Conservation (phyloP, 2,113 vertebrate genomes). For the Apistogramma diplotaenia region DNA sequence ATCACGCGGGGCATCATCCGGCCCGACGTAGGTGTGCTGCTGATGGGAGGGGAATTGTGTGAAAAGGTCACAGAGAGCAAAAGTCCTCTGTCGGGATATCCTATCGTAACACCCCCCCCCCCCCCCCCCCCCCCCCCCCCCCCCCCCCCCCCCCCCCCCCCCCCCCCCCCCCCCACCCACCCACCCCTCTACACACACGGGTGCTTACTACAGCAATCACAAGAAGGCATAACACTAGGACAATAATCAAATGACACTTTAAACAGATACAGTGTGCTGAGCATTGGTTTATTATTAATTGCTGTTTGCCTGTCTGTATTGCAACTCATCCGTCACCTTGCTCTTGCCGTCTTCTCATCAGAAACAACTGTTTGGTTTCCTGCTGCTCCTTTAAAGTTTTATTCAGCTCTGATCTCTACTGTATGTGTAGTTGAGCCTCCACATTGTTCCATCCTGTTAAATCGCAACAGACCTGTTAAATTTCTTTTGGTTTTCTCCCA, state of each 20-base stretch:
- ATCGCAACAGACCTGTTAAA: conserved; percentile 21
- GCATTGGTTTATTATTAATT: not conserved
- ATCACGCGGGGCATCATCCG: conserved; percentile 72
- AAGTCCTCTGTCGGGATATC: conserved; percentile 14
- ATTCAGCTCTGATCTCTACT: conserved; percentile 18
- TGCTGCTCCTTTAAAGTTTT: conserved; percentile 9
- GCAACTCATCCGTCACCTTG: not conserved
- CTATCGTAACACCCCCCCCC: not conserved
- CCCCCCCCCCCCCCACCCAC: too few species aligned
- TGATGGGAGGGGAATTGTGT: conserved; percentile 22
- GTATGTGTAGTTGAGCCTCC: conserved; percentile 41
- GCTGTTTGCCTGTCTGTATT: not conserved
- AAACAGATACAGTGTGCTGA: not conserved
- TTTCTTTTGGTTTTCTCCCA: conserved; percentile 44
- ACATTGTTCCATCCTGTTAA: conserved; percentile 55
- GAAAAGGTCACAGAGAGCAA: conserved; percentile 13
- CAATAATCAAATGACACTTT: not conserved
- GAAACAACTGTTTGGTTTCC: conserved; percentile 8
- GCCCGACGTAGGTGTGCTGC: conserved; percentile 23
- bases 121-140: too few species aligned
- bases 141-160: too few species aligned
- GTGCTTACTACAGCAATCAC: not conserved
- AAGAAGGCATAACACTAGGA: not conserved
- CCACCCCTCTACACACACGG: too few species aligned
- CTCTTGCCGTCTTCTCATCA: not conserved